Conservation (phyloP, 2,888 invertebrate species). For the Timema podura region DNA sequence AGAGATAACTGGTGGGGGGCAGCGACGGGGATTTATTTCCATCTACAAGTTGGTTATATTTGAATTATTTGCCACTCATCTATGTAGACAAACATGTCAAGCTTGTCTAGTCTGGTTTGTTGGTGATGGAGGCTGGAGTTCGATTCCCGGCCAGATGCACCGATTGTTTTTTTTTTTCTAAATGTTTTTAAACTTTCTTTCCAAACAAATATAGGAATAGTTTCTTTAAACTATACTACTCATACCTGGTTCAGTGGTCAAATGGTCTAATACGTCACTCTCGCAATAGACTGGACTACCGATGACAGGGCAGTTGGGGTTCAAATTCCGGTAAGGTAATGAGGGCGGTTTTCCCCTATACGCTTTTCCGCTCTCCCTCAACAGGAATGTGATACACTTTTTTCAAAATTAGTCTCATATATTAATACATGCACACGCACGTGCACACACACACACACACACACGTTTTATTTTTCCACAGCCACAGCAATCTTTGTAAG, state of each 20-base stretch:
- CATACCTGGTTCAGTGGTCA: too few relatives aligned
- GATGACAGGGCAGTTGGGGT: neutral
- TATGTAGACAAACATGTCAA: too few relatives aligned
- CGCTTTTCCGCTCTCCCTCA: neutral
- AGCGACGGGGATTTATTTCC: too few relatives aligned
- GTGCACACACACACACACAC: neutral
- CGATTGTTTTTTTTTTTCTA: neutral
- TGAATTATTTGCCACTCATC: too few relatives aligned
- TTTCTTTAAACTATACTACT: neutral
- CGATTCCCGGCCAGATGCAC: neutral
- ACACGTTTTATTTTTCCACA: neutral
- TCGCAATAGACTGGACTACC: too few relatives aligned
- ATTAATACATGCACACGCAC: neutral
- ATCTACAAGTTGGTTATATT: too few relatives aligned
- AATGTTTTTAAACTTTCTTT: neutral
- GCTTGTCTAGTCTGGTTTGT: too few relatives aligned
- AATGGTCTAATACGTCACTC: too few relatives aligned
- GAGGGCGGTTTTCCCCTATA: neutral
- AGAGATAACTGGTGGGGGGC: too few relatives aligned
- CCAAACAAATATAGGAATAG: neutral
- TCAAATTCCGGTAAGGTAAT: neutral
- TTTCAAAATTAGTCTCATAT: too few relatives aligned
- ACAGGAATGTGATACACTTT: too few relatives aligned
- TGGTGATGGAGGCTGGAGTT: too few relatives aligned
- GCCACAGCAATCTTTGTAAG: neutral